A percentile compares a stretch with the other conserved stretches of the same genome.
Evolutionary conservation across 2,797 vertebrate species (phyloP).

Genomic region (Huso huso): DNA sequence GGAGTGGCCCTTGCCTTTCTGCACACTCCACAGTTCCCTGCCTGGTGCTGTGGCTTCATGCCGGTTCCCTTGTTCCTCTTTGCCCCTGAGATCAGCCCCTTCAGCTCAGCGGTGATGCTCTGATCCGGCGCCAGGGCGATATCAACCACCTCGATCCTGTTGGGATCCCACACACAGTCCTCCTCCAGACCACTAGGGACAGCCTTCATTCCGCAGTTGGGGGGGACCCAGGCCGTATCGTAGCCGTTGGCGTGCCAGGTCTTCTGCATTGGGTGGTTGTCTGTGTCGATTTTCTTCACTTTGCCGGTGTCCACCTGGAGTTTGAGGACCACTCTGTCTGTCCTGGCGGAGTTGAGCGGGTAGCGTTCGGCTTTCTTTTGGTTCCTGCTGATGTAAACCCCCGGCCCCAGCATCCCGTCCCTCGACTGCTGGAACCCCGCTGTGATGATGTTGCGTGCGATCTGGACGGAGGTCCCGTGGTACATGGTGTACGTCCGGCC

Average conservation of each 20-base stretch:
- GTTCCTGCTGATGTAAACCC: constrained; percentile 57
- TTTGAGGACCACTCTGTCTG: constrained; percentile 42
- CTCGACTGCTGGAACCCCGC: constrained; percentile 44
- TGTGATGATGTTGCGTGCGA: constrained; percentile 40
- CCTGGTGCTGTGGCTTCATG: too few relatives aligned
- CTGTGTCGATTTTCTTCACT: constrained; percentile 50
- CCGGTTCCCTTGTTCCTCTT: too few relatives aligned
- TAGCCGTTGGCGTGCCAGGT: constrained; percentile 47
- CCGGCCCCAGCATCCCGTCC: constrained; percentile 53
- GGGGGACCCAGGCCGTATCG: constrained; percentile 60
- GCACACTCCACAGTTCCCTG: too few relatives aligned
- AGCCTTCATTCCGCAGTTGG: constrained; percentile 51
- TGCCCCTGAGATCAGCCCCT: constrained; percentile 30
- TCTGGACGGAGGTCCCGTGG: constrained; percentile 46
- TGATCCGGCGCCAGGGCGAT: constrained; percentile 35
- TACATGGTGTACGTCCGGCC: constrained; percentile 51
- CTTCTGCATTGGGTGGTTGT: constrained; percentile 52
- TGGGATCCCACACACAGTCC: constrained; percentile 58
- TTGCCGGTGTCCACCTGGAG: constrained; percentile 40
- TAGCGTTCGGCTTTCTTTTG: constrained; percentile 52
- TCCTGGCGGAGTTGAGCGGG: constrained; percentile 18
- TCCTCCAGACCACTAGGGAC: constrained; percentile 53
- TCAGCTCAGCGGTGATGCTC: constrained; percentile 29
- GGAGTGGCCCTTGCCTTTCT: too few relatives aligned
- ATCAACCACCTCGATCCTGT: constrained; percentile 35